phyloP scores from a whole-genome alignment of 2,888 invertebrate genomes.

The Polydrusus pterygomalis region DNA sequence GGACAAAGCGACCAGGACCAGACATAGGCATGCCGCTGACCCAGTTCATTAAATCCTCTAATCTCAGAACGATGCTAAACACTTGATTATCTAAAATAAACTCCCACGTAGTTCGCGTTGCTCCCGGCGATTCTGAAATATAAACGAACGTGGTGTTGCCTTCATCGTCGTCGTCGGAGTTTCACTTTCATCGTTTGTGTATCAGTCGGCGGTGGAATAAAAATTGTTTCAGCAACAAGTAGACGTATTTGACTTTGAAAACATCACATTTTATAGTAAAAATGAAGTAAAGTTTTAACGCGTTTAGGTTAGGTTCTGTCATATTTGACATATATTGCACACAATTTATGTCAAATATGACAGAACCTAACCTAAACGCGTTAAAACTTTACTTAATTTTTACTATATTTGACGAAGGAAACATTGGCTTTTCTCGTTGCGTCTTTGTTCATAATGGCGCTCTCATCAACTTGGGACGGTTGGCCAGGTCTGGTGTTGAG shows the following conservation, averaged over 20 bases:
- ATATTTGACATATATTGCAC: too few species aligned
- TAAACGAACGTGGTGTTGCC: slow-evolving; percentile 15
- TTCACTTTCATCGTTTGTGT: slow-evolving; percentile 34
- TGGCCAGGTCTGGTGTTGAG: too few species aligned
- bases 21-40: slow-evolving; percentile 49
- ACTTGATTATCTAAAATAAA: slow-evolving; percentile 50
- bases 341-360: too few species aligned
- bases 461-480: too few species aligned
- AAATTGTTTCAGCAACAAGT: slow-evolving; percentile 10
- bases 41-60: slow-evolving; percentile 47
- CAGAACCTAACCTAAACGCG: too few species aligned
- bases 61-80: slow-evolving; percentile 46
- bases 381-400: too few species aligned
- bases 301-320: too few species aligned
- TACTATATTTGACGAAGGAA: too few species aligned
- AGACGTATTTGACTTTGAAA: neutral
- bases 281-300: too few species aligned
- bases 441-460: too few species aligned
- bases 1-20: slow-evolving; percentile 47
- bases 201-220: slow-evolving; percentile 2
- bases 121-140: slow-evolving; percentile 24
- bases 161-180: neutral
- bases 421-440: too few species aligned
- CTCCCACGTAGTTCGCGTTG: slow-evolving; percentile 38
- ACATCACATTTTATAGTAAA: neutral